A percentile compares a stretch with the other conserved stretches of the same genome.
Evolutionary conservation across 2,888 invertebrate genomes (phyloP).

Genomic region (Agrotis exclamationis): DNA sequence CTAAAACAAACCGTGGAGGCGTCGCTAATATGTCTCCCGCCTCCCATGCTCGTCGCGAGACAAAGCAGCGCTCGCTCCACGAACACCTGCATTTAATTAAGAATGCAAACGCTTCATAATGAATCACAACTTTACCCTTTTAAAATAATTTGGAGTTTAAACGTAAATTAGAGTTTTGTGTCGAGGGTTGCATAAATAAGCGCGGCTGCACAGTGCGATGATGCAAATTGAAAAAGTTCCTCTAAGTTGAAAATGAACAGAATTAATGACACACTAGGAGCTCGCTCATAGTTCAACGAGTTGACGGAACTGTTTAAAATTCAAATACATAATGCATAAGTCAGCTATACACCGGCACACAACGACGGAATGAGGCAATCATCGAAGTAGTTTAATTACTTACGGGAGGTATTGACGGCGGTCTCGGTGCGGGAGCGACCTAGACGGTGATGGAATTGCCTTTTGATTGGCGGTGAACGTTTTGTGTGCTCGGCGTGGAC

Average conservation of each 20-base stretch:
- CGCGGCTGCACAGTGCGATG: slow-evolving; percentile 66
- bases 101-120: slow-evolving; percentile 60
- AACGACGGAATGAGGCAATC: slow-evolving; percentile 59
- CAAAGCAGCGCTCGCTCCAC: slow-evolving; percentile 41
- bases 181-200: slow-evolving; percentile 66
- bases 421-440: slow-evolving; percentile 39
- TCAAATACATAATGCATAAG: slow-evolving; percentile 62
- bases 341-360: slow-evolving; percentile 42
- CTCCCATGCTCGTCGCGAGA: slow-evolving; percentile 32
- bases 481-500: slow-evolving; percentile 23
- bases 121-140: slow-evolving; percentile 57
- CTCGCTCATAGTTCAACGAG: slow-evolving; percentile 58
- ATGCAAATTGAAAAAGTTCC: slow-evolving; percentile 83
- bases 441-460: slow-evolving; percentile 55
- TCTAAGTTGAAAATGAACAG: slow-evolving; percentile 71
- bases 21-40: slow-evolving; percentile 39
- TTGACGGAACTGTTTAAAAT: slow-evolving; percentile 64
- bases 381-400: slow-evolving; percentile 68
- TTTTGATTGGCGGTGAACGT: slow-evolving; percentile 58
- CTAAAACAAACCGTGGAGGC: slow-evolving; percentile 31
- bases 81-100: slow-evolving; percentile 59
- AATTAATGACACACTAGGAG: slow-evolving; percentile 75
- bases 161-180: slow-evolving; percentile 60
- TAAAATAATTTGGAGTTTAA: slow-evolving; percentile 58
- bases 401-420: slow-evolving; percentile 54